These are phyloP conservation scores for Henicopernis longicauda DNA, from an alignment of 2,113 vertebrate species.

Conservation along the genomic window DNA sequence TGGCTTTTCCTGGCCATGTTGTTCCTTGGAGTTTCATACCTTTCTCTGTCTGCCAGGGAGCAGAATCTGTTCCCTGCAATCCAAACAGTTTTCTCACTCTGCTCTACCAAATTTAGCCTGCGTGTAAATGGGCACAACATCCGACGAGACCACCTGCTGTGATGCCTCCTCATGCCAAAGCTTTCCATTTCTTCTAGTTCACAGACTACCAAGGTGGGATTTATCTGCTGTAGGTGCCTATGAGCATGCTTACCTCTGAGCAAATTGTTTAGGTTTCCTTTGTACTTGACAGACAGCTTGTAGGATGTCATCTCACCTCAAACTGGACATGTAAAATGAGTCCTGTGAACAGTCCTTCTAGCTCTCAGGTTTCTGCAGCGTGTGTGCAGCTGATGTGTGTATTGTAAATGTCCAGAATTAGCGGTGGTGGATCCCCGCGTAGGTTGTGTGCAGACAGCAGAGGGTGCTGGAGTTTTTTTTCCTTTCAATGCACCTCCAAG, in stretches of 20 bases:
- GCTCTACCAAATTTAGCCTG: background rate
- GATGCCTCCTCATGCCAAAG: background rate
- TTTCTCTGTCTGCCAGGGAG: background rate
- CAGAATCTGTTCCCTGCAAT: background rate
- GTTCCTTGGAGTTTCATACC: background rate
- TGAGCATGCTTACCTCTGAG: background rate
- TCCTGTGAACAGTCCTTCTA: background rate
- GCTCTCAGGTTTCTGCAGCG: background rate
- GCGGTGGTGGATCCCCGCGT: background rate
- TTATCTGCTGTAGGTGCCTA: background rate
- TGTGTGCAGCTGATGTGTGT: background rate
- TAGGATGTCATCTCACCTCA: background rate
- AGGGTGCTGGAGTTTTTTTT: slow-evolving; percentile 67
- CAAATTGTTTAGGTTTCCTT: background rate
- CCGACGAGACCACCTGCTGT: background rate
- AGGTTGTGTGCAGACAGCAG: slow-evolving; percentile 55
- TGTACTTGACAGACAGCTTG: background rate
- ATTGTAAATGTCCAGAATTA: fast-evolving
- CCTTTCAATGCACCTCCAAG: slow-evolving; percentile 31
- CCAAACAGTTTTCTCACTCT: background rate
- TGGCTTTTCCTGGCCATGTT: background rate
- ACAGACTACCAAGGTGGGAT: background rate
- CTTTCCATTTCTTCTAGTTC: background rate
- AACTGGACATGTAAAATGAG: background rate
- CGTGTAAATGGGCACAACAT: fast-evolving